Percentiles rank a stretch among this genome's conserved stretches.
Evolutionary conservation across 1,140 invertebrate species (phyloP).

Genomic region (Drosophila willistoni): DNA sequence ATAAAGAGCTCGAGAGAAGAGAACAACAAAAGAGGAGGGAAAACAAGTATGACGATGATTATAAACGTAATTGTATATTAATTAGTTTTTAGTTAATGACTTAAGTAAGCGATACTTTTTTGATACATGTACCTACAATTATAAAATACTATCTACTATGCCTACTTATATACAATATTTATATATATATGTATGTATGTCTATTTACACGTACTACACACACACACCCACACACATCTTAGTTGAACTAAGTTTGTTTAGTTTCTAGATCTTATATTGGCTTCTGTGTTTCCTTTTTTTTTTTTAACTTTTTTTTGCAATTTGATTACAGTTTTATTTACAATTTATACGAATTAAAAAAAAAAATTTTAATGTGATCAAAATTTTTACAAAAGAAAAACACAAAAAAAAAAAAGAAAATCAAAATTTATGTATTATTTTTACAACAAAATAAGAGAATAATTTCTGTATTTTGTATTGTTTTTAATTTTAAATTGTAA

Average conservation of each 20-base stretch:
- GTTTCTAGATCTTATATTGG: slow-evolving; percentile 11
- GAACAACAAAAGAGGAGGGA: neutral
- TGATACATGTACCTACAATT: slow-evolving; percentile 25
- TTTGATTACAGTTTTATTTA: slow-evolving; percentile 74
- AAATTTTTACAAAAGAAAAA: slow-evolving; percentile 25
- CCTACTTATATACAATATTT: slow-evolving; percentile 29
- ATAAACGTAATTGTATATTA: slow-evolving; percentile 7
- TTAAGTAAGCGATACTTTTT: slow-evolving; percentile 19
- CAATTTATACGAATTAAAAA: slow-evolving; percentile 55
- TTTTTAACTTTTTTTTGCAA: slow-evolving; percentile 39
- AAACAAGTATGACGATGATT: neutral
- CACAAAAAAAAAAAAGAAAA: slow-evolving; percentile 26
- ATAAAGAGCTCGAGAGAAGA: neutral
- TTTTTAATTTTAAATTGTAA: neutral
- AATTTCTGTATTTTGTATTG: neutral
- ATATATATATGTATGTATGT: too few relatives aligned
- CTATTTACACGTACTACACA: neutral
- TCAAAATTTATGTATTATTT: slow-evolving; percentile 64
- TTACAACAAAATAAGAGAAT: slow-evolving; percentile 24
- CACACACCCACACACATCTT: slow-evolving; percentile 31
- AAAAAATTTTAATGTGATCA: slow-evolving; percentile 54
- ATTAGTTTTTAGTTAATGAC: slow-evolving; percentile 19
- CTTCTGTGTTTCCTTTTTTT: slow-evolving; percentile 22
- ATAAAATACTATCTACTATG: slow-evolving; percentile 13
- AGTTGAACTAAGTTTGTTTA: slow-evolving; percentile 64